phyloP scores from a whole-genome alignment of 2,888 invertebrate species.

The Druceiella hillmani region DNA sequence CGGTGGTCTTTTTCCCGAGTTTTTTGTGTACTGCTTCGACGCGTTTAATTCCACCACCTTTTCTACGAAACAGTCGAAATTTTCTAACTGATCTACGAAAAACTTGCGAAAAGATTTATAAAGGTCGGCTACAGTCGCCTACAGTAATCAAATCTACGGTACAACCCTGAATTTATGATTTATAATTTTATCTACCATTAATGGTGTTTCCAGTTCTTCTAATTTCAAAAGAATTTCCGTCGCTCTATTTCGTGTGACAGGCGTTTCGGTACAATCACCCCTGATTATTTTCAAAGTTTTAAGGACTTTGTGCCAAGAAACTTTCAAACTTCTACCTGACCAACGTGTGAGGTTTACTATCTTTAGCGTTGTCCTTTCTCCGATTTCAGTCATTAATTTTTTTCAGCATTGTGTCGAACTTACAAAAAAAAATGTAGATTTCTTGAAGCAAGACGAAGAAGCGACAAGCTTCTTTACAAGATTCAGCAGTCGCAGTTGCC shows the following conservation, averaged over 20 bases:
- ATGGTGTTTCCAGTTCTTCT: constrained; percentile 23
- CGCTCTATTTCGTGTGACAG: constrained; percentile 23
- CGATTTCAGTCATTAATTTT: no score
- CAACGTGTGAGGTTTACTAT: constrained; percentile 28
- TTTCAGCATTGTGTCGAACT: no score
- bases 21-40: no score
- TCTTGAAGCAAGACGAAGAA: constrained; percentile 21
- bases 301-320: constrained; percentile 23
- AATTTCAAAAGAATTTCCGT: no score
- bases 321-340: constrained; percentile 26
- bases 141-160: constrained; percentile 23
- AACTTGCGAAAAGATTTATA: constrained; percentile 24
- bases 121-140: constrained; percentile 24
- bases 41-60: no score
- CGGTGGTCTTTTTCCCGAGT: no score
- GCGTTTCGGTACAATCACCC: constrained; percentile 25
- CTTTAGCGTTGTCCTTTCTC: constrained; percentile 26
- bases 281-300: constrained; percentile 15
- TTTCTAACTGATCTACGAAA: constrained; percentile 22
- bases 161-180: constrained; percentile 23
- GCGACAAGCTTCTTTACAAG: constrained; percentile 18
- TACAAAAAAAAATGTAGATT: constrained; percentile 17
- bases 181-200: no score
- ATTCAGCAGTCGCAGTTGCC: constrained; percentile 19
- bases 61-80: no score